Percentiles rank a stretch among this genome's conserved stretches.
Conservation (phyloP, 2,888 invertebrate species). For the Nomada ruficornis region DNA sequence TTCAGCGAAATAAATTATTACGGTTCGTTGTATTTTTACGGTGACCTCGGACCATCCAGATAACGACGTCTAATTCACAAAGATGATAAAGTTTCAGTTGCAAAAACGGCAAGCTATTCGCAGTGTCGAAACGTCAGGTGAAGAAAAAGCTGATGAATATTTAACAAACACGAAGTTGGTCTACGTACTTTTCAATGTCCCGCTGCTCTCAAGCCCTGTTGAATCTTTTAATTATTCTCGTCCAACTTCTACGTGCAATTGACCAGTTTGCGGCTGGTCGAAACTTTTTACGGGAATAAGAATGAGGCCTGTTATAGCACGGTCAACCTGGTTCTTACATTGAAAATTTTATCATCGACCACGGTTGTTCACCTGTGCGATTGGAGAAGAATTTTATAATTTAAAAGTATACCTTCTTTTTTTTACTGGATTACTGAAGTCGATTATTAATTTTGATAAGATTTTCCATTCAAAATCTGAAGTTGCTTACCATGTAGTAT, state of each 20-base stretch:
- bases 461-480: too few relatives aligned
- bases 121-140: conserved; percentile 50
- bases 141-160: conserved; percentile 76
- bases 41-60: background rate
- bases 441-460: background rate
- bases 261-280: conserved; percentile 55
- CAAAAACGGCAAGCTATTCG: conserved; percentile 55
- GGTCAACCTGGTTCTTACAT: conserved; percentile 1
- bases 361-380: too few relatives aligned
- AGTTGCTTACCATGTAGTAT: too few relatives aligned
- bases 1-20: conserved; percentile 36
- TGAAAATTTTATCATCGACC: conserved; percentile 6
- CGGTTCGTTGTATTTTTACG: conserved; percentile 41
- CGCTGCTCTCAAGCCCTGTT: conserved; percentile 33
- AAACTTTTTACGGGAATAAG: conserved; percentile 44
- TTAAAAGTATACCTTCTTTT: background rate
- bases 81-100: conserved; percentile 58
- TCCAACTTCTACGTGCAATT: conserved; percentile 59
- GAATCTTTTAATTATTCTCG: conserved; percentile 72
- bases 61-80: conserved; percentile 21
- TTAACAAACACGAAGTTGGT: conserved; percentile 71
- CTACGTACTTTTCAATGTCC: conserved; percentile 60
- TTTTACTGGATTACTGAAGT: background rate
- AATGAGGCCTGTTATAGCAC: conserved; percentile 8
- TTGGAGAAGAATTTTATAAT: background rate